phyloP scores from a whole-genome alignment of 1,140 invertebrate genomes.

The Metopolophium dirhodum region DNA sequence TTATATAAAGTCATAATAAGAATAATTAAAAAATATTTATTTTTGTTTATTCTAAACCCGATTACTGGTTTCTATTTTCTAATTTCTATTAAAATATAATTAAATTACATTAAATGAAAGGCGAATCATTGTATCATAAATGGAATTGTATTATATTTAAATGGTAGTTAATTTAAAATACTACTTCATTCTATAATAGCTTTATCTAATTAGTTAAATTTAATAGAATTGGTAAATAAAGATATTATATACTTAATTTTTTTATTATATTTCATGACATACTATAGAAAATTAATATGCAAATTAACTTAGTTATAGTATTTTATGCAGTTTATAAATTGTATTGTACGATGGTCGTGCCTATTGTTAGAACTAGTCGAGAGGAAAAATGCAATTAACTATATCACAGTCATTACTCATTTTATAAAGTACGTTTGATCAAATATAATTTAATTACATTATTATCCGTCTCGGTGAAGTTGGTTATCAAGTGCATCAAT shows the following conservation, averaged over 20 bases:
- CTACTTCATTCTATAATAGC: not conserved
- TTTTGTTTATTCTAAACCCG: not conserved
- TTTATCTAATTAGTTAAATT: not conserved
- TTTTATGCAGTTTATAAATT: not conserved
- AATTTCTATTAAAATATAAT: not conserved
- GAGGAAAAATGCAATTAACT: not conserved
- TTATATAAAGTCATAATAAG: not conserved
- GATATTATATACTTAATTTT: not conserved
- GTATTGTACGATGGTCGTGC: not conserved
- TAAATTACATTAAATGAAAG: not conserved
- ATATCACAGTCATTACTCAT: not conserved
- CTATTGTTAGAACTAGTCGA: not conserved
- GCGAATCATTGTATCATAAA: not conserved
- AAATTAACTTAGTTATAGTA: not conserved
- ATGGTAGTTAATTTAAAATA: not conserved
- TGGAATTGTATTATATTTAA: not conserved
- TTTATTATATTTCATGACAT: not conserved
- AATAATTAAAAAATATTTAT: not conserved
- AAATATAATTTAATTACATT: constrained; percentile 37
- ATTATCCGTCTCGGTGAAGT: not conserved
- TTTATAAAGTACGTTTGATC: not conserved
- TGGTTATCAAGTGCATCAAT: not conserved
- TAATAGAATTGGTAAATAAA: not conserved
- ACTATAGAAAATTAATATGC: not conserved
- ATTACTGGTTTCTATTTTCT: not conserved